Evolutionary conservation across 2,113 vertebrate genomes (phyloP), one percentile per base, ranked within the genome.

Genomic region (Echinops telfairi): DNA sequence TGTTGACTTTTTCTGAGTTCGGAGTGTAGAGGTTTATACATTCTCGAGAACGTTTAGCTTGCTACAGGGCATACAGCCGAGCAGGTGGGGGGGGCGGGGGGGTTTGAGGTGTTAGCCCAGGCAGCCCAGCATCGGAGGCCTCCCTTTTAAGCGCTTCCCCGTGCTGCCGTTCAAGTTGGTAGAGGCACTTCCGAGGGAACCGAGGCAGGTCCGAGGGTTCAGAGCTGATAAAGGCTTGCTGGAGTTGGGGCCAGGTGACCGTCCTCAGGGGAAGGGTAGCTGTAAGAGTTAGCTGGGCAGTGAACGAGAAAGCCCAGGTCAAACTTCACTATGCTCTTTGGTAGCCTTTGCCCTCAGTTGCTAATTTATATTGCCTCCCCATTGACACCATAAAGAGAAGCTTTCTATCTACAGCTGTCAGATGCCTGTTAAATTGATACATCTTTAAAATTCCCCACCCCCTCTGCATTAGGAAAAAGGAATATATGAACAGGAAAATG

Each of bases 401-500:
- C 6, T 82, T 81, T 88, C n/a, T 83, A 57, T 73, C 19, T 36
- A 73, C 33, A 36, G 77, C 43, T 75, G 58, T 5, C 73, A 88
- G 83, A 22, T 92, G 40, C 57, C 58, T 90, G 25, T 12, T 15
- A 1, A 62, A 16, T 60, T 96, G 81, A 96, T 95, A 0, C 95
- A 68, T 96, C 12, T 93, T 0, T 94, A 94, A 80, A 94, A 85
- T 95, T 88, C 40, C 64, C 70, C 88, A 2, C 86, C 62, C 12
- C 36, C 77, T 95, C 66, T 94, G 85, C 77, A 66, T 91, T 98
- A 99, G 99, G 98, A 99, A 99, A 98, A 99, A 99, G 98, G 99
- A 99, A 92, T 99, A 99, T 94, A 99, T 99, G 99, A 99, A 98
- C 0, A 98, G 99, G 83, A 99, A 99, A 81, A 99, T 99, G 99